These are phyloP conservation scores for Pachydiplax longipennis DNA, from an alignment of 2,888 invertebrate species.

Conservation along the genomic window DNA sequence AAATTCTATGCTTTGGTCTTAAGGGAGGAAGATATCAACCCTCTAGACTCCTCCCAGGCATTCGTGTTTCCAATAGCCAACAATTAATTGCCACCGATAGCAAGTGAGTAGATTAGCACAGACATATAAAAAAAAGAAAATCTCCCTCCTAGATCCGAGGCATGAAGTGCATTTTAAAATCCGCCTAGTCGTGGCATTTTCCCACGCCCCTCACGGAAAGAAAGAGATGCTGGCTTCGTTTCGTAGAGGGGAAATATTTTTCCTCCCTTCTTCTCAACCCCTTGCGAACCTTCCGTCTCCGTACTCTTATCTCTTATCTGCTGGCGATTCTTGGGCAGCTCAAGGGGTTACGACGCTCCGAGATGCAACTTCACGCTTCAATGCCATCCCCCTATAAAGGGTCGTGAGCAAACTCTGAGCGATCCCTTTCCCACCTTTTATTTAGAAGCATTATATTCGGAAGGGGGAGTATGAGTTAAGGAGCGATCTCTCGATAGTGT, in stretches of 20 bases:
- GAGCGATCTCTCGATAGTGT: not conserved
- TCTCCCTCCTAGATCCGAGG: not conserved
- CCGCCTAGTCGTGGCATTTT: not conserved
- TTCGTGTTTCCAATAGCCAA: not conserved
- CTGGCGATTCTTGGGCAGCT: constrained; percentile 18
- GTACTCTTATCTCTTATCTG: constrained; percentile 18
- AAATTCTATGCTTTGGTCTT: no score
- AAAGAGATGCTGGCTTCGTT: constrained; percentile 18
- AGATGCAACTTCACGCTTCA: constrained; percentile 41
- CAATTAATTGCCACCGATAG: not conserved
- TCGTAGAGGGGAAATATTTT: constrained; percentile 4
- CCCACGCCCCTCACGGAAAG: constrained; percentile 16
- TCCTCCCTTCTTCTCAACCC: not conserved
- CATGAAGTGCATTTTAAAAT: not conserved
- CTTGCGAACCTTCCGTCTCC: not conserved
- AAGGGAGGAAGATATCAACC: not conserved
- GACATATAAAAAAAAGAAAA: not conserved
- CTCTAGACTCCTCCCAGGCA: not conserved
- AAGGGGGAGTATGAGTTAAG: not conserved
- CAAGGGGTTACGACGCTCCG: not conserved
- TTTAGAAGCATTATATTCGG: constrained; percentile 23
- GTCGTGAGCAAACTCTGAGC: not conserved
- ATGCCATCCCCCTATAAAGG: constrained; percentile 9
- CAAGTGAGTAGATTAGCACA: not conserved
- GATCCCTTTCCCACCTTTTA: not conserved